Conservation (phyloP, 1,140 invertebrate species). For the Harlomillsia oculata region DNA sequence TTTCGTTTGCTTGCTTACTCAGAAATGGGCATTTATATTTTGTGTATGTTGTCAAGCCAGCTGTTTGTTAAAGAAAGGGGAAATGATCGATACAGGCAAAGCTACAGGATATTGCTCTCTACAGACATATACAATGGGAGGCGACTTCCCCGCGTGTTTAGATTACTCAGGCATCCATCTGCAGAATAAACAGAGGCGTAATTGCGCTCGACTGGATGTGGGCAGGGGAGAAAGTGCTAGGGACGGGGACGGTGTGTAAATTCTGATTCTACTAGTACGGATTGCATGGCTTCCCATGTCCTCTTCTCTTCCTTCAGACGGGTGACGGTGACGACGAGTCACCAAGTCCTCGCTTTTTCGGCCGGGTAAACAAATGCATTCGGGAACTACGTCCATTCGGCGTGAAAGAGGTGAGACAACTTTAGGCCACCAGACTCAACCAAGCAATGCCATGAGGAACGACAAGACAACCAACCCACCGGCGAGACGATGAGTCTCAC, state of each 20-base stretch:
- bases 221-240: slow-evolving; percentile 14
- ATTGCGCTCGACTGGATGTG: slow-evolving; percentile 25
- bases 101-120: slow-evolving; percentile 22
- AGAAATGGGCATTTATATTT: slow-evolving; percentile 15
- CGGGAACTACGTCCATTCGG: too few relatives aligned
- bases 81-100: slow-evolving; percentile 30
- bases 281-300: too few relatives aligned
- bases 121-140: slow-evolving; percentile 20
- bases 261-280: slow-evolving; percentile 13
- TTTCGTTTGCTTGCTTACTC: slow-evolving; percentile 8
- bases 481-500: too few relatives aligned
- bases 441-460: too few relatives aligned
- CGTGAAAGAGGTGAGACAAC: too few relatives aligned
- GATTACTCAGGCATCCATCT: slow-evolving; percentile 36
- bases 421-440: too few relatives aligned
- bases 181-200: slow-evolving; percentile 35
- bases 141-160: slow-evolving; percentile 32
- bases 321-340: too few relatives aligned
- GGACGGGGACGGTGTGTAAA: neutral
- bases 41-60: slow-evolving; percentile 24
- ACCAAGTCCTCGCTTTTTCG: too few relatives aligned
- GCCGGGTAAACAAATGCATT: too few relatives aligned
- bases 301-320: too few relatives aligned
- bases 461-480: too few relatives aligned
- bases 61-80: slow-evolving; percentile 27